Evolutionary conservation across 2,113 vertebrate genomes (phyloP).

Genomic region (Ophiodon elongatus): DNA sequence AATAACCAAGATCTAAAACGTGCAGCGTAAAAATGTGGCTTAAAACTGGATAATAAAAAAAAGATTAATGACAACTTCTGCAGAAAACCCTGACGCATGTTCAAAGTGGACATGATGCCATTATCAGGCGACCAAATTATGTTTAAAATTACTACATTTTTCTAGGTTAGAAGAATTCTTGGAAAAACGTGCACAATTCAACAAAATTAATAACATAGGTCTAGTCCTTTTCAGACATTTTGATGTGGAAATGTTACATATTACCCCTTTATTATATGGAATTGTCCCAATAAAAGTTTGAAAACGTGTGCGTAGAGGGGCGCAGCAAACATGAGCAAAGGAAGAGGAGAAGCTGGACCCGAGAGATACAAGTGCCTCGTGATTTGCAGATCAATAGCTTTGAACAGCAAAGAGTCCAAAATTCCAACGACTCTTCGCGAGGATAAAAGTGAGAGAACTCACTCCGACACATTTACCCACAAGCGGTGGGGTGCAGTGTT

Average conservation of each 20-base stretch:
- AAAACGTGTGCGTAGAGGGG: background rate
- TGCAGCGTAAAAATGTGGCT: background rate
- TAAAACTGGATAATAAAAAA: background rate
- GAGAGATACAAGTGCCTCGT: background rate
- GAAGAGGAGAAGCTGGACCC: background rate
- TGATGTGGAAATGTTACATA: background rate
- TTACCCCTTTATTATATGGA: background rate
- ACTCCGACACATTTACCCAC: slow-evolving; percentile 27
- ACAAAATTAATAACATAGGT: background rate
- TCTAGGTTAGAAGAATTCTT: background rate
- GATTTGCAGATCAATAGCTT: background rate
- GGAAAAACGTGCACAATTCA: background rate
- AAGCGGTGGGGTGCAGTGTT: slow-evolving; percentile 18
- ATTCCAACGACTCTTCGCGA: slow-evolving; percentile 7
- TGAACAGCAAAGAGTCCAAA: background rate
- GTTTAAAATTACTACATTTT: background rate
- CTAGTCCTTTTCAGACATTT: background rate
- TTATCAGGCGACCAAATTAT: background rate
- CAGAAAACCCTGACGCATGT: background rate
- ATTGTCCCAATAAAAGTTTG: background rate
- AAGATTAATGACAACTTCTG: background rate
- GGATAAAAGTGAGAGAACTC: background rate
- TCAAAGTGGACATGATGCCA: background rate
- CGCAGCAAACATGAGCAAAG: background rate
- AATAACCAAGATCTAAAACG: background rate